A percentile compares a stretch with the other conserved stretches of the same genome.
phyloP scores from a whole-genome alignment of 2,888 invertebrate species.

The Minunthozetes semirufus region DNA sequence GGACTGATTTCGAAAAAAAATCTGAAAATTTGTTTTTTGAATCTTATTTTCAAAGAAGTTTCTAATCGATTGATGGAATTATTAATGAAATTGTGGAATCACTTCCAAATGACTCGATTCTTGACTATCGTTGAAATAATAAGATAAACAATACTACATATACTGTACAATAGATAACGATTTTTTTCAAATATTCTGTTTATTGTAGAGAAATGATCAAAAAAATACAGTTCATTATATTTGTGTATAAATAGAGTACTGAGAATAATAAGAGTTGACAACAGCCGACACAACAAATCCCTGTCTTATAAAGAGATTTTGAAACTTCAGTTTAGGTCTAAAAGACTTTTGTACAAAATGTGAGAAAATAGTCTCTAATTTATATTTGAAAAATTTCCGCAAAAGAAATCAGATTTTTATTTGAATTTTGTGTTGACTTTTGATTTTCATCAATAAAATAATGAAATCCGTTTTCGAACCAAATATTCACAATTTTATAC shows the following conservation, averaged over 20 bases:
- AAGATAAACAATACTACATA: background rate
- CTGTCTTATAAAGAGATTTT: constrained; percentile 1
- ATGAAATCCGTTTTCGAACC: no score
- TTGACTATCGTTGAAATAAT: background rate
- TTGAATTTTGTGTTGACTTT: no score
- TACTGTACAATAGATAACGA: background rate
- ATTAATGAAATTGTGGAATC: background rate
- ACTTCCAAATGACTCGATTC: no score
- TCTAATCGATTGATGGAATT: background rate
- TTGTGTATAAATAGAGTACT: background rate
- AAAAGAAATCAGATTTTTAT: background rate
- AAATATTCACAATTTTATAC: no score
- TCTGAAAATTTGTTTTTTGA: no score
- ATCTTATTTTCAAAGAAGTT: no score
- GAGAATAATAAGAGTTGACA: background rate
- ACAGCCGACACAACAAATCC: constrained; percentile 14
- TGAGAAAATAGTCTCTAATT: background rate
- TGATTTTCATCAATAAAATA: no score
- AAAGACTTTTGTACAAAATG: background rate
- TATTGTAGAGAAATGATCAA: background rate
- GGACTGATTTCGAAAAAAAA: no score
- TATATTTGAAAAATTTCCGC: background rate
- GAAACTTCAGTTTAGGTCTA: background rate
- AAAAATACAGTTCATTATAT: background rate
- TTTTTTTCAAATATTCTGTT: background rate